Evolutionary conservation across 2,797 vertebrate genomes (phyloP), one percentile per base, ranked within the genome.

Genomic region (Anableps anableps): DNA sequence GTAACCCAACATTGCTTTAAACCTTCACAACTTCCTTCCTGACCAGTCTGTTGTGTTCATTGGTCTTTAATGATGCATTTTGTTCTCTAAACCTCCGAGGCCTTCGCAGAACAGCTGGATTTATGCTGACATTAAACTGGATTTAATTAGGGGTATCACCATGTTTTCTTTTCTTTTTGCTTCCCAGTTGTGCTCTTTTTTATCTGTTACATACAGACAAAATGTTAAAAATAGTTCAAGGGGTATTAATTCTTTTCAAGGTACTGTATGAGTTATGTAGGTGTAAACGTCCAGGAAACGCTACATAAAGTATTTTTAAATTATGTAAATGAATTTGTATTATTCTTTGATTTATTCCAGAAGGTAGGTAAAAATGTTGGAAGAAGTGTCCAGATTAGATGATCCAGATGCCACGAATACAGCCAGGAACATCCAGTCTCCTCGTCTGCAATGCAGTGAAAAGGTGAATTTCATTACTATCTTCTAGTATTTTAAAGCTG

Each of bases 391-490:
- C 86, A 55, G 74, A 29, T 43, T 19, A 36, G 17, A 86, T 85
- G 92, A 96, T 72, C 92, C 38, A 17, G 26, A 95, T 8, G 78
- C 87, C 0, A 91, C 86, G 1, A 90, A 85, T 0, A 78, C 93
- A 89, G 74, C 89, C 93, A 88, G 94, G 21, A 60, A 7, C 14
- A 6, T 16, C 58, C 14, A 2, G 58, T 14, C 58, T 60, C n/a
- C 58, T 60, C 14, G n/a, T 31, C 29, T 13, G 58, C n/a, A 17
- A 7, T 16, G 58, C 71, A 85, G 96, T 74, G 76, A 93, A 76
- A 96, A 96, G 93, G 97, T 97, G 84, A 75, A 81, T 26, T 36
- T 68, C n/a, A 50, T 51, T 7, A 36, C 51, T 34, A 43, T 36
- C 36, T 29, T 41, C 16, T 7, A 5, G 8, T 72, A 48, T 77